Evolutionary conservation across 2,888 invertebrate species (phyloP).

Genomic region (Axea sp.): DNA sequence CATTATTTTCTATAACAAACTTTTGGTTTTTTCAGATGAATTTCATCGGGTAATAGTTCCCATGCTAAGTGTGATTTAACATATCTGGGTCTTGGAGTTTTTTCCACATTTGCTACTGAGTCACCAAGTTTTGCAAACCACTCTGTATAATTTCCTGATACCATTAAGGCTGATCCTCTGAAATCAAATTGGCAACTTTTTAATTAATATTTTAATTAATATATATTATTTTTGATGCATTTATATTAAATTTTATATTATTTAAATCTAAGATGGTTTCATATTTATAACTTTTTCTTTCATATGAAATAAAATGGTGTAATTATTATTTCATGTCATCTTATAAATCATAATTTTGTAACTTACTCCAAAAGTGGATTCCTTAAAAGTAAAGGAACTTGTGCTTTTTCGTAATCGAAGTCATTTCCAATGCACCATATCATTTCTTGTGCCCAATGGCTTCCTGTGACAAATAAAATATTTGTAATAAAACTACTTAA

Average conservation of each 20-base stretch:
- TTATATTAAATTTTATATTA: too few species aligned
- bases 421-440: slow-evolving; percentile 92
- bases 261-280: too few species aligned
- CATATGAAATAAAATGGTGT: too few species aligned
- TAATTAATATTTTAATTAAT: too few species aligned
- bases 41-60: slow-evolving; percentile 84
- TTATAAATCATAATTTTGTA: not conserved
- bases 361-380: slow-evolving; percentile 79
- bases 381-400: slow-evolving; percentile 82
- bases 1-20: slow-evolving; percentile 80
- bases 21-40: slow-evolving; percentile 84
- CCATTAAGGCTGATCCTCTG: slow-evolving; percentile 74
- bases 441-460: slow-evolving; percentile 97
- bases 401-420: slow-evolving; percentile 88
- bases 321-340: not conserved
- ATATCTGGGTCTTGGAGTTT: slow-evolving; percentile 86
- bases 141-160: slow-evolving; percentile 71
- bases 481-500: too few species aligned
- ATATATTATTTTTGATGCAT: too few species aligned
- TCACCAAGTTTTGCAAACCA: slow-evolving; percentile 82
- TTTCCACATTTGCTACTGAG: slow-evolving; percentile 86
- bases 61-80: slow-evolving; percentile 88
- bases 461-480: slow-evolving; percentile 81
- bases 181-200: too few species aligned
- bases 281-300: too few species aligned